phyloP scores from a whole-genome alignment of 2,888 invertebrate genomes.

The Ormyrus pomaceus region DNA sequence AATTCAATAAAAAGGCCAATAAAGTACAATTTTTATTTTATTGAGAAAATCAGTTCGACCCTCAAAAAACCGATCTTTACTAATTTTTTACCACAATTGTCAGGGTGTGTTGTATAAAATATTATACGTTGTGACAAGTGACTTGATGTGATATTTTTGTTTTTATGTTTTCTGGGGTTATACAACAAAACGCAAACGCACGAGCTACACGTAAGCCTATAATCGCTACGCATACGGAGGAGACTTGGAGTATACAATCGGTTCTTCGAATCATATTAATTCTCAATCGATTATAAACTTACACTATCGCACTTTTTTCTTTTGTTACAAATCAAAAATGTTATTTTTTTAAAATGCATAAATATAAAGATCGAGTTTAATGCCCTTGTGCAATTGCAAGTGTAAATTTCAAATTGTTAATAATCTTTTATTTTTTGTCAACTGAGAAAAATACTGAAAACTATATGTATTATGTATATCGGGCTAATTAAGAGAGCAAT shows the following conservation, averaged over 20 bases:
- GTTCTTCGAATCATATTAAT: constrained; percentile 34
- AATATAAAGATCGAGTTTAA: constrained; percentile 32
- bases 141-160: constrained; percentile 44
- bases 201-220: constrained; percentile 54
- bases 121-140: constrained; percentile 54
- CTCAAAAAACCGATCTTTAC: constrained; percentile 56
- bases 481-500: too few relatives aligned
- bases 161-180: constrained; percentile 40
- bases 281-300: constrained; percentile 43
- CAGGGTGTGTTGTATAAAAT: constrained; percentile 54
- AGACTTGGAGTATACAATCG: constrained; percentile 42
- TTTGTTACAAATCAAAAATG: constrained; percentile 23
- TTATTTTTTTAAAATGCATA: constrained; percentile 33
- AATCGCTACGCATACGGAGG: constrained; percentile 46
- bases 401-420: constrained; percentile 31
- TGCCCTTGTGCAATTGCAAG: constrained; percentile 42
- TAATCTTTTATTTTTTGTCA: background rate
- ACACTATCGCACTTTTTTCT: constrained; percentile 36
- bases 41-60: constrained; percentile 58
- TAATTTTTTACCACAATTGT: constrained; percentile 53
- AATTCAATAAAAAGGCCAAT: constrained; percentile 50
- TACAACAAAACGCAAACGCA: constrained; percentile 59
- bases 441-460: constrained; percentile 15
- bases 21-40: constrained; percentile 56
- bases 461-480: background rate